A percentile compares a stretch with the other conserved stretches of the same genome.
phyloP scores from a whole-genome alignment of 2,797 vertebrate species.

The Anguilla pacifica region DNA sequence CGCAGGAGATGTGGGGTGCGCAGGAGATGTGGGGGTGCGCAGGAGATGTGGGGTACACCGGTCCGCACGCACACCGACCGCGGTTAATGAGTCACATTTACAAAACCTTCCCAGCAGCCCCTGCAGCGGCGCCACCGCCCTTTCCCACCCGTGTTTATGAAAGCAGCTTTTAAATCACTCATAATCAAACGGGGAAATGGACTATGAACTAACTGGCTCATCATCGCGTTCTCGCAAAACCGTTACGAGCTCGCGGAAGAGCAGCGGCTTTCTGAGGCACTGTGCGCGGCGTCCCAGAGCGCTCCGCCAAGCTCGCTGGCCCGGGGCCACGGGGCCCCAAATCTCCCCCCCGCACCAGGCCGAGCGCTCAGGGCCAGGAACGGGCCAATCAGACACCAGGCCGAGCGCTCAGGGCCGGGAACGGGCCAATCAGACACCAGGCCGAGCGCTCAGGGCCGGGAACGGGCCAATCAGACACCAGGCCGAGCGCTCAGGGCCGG shows the following conservation, averaged over 20 bases:
- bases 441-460: no score
- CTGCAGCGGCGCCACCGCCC: constrained; percentile 32
- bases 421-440: no score
- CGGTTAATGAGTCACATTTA: constrained; percentile 37
- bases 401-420: no score
- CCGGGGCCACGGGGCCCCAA: constrained; percentile 22
- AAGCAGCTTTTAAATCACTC: constrained; percentile 33
- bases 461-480: no score
- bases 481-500: no score
- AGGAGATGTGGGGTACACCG: no score
- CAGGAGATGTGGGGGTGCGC: no score
- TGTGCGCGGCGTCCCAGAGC: constrained; percentile 28
- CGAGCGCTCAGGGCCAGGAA: no score
- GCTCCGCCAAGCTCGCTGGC: constrained; percentile 24
- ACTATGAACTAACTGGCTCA: constrained; percentile 38
- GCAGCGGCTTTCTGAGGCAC: constrained; percentile 29
- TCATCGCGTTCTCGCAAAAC: constrained; percentile 35
- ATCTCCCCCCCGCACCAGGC: no score
- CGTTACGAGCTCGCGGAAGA: constrained; percentile 32
- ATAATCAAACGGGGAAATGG: constrained; percentile 42
- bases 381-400: no score
- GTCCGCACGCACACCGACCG: constrained; percentile 22
- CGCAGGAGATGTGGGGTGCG: no score
- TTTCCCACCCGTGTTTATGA: constrained; percentile 39
- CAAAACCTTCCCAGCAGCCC: constrained; percentile 39